Base-by-base conservation (phyloP, 2,797 vertebrate genomes). In the Zenarchopterus dispar region DNA sequence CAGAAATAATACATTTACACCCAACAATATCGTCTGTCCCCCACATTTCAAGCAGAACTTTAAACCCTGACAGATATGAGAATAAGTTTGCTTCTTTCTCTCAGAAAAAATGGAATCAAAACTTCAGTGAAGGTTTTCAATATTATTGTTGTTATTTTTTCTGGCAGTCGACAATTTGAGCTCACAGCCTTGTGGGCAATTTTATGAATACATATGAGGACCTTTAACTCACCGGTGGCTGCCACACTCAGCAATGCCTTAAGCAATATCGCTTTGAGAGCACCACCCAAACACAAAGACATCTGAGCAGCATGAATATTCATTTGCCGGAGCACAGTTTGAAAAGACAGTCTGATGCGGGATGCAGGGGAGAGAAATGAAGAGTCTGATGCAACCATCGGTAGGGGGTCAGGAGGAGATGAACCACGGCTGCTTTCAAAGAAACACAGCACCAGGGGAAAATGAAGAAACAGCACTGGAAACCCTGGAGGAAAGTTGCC, bases 181-280 rank as follows among this genome's bases (percentile, higher is more conserved):
- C 81, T 51, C 64, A 71, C 17, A 69, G 81, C 79, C 84, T 88
- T 71, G 50, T 83, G 84, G 85, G 85, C 87, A 80, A 84, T 86
- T 89, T 85, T 79, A 57, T 88, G 83, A 91, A 92, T 89, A 86
- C 82, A 88, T 90, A 90, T 84, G 78, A 81, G 86, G 84, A 84
- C 88, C 82, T 92, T 87, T 88, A 78, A 80, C 84, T 80, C 67
- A 62, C 77, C 75, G 65, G 78, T 65, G 71, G 68, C 73, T 81
- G 78, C 78, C 75, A 62, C 72, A 71, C 74, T 87, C 80, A 65
- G 82, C 81, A 77, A 74, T 54, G 87, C 89, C 88, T 82, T 63
- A 54, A 87, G 89, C 85, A 82, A 88, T 84, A 88, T 84, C 82
- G 81, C 78, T 91, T 84, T 78, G 80, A 89, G 84, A 82, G 73